phyloP scores from a whole-genome alignment of 2,113 vertebrate genomes.

The Epinephelus moara region DNA sequence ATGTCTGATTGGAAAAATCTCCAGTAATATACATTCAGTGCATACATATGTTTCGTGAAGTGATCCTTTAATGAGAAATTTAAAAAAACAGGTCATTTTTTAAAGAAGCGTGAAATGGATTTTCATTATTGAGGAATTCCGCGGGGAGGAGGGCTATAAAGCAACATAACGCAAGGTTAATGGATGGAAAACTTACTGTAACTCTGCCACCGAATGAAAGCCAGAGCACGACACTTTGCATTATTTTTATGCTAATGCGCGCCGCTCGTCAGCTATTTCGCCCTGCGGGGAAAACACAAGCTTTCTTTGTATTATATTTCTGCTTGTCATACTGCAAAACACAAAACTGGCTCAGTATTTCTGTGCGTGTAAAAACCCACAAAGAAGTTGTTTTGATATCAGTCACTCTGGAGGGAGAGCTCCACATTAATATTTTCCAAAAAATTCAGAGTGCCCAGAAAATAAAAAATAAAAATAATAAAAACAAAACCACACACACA shows the following conservation, averaged over 20 bases:
- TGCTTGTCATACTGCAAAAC: conserved; percentile 71
- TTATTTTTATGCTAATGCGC: conserved; percentile 82
- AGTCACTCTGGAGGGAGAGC: conserved; percentile 63
- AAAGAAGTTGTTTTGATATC: conserved; percentile 75
- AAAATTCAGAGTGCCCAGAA: conserved; percentile 36
- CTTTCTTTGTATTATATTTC: conserved; percentile 73
- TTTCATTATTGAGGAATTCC: conserved; percentile 42
- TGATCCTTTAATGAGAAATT: conserved; percentile 18
- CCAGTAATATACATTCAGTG: not conserved
- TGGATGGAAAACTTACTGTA: conserved; percentile 68
- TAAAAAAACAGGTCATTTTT: conserved; percentile 10
- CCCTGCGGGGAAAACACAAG: conserved; percentile 69
- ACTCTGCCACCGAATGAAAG: conserved; percentile 65
- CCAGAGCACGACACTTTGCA: conserved; percentile 58
- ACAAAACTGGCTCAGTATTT: conserved; percentile 58
- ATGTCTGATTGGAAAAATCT: not conserved
- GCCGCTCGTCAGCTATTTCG: conserved; percentile 62
- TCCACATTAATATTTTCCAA: conserved; percentile 45
- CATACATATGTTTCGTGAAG: not conserved
- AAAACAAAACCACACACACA: not conserved
- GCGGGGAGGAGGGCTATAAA: conserved; percentile 43
- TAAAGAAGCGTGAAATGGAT: conserved; percentile 35
- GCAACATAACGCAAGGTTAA: conserved; percentile 66
- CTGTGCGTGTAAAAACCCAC: conserved; percentile 53
- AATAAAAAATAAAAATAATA: not conserved